phyloP scores from a whole-genome alignment of 2,888 invertebrate species.

The Penaeus monodon region DNA sequence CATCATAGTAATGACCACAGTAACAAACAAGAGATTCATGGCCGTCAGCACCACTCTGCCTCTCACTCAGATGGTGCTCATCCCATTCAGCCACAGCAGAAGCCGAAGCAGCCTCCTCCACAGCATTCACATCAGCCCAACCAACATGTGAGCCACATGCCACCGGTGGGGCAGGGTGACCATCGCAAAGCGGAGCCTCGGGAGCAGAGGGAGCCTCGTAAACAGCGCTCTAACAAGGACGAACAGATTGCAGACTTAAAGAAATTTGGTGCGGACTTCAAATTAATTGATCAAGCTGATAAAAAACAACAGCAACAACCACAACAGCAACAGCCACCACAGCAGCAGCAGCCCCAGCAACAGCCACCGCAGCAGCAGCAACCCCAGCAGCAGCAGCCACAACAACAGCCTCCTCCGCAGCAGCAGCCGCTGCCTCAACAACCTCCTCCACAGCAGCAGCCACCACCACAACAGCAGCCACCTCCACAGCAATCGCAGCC shows the following conservation, averaged over 20 bases:
- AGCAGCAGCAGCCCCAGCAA: conserved; percentile 41
- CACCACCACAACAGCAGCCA: neutral
- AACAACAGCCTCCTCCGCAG: conserved; percentile 16
- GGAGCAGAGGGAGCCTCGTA: conserved; percentile 56
- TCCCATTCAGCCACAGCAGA: neutral
- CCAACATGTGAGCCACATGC: conserved; percentile 53
- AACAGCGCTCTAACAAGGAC: conserved; percentile 48
- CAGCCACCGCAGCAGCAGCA: conserved; percentile 24
- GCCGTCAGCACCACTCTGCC: conserved; percentile 40
- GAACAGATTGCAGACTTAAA: conserved; percentile 52
- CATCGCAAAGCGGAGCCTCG: conserved; percentile 49
- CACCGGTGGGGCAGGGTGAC: conserved; percentile 44
- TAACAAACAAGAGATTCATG: conserved; percentile 26
- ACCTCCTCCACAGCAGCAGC: neutral
- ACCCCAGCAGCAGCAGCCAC: conserved; percentile 21
- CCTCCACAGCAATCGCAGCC: neutral
- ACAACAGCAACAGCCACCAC: conserved; percentile 34
- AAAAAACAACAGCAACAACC: conserved; percentile 49
- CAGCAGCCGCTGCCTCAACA: conserved; percentile 36
- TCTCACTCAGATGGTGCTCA: neutral
- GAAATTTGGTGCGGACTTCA: conserved; percentile 64
- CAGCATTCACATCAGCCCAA: conserved; percentile 60
- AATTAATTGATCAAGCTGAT: conserved; percentile 50
- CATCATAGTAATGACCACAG: conserved; percentile 33
- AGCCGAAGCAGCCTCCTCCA: conserved; percentile 27